These are phyloP conservation scores for Eupelmus urozonus DNA, from an alignment of 2,888 invertebrate species.

Conservation along the genomic window DNA sequence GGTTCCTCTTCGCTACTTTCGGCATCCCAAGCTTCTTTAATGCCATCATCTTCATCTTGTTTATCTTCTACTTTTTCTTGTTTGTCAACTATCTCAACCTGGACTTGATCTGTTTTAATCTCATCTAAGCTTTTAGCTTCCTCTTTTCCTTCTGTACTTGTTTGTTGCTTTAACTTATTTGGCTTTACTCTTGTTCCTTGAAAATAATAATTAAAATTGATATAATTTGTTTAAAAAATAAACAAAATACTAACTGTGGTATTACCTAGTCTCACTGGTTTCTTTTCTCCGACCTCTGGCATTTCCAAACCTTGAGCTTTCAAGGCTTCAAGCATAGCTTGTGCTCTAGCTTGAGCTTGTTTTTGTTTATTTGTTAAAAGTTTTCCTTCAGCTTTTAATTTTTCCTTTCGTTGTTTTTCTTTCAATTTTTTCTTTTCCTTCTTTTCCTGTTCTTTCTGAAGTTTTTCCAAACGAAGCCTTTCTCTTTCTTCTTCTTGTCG, in stretches of 20 bases:
- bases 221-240: background rate
- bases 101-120: slow-evolving; percentile 68
- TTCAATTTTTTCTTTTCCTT: slow-evolving; percentile 94
- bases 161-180: slow-evolving; percentile 83
- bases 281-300: slow-evolving; percentile 84
- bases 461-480: slow-evolving; percentile 84
- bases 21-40: slow-evolving; percentile 93
- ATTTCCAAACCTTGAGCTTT: slow-evolving; percentile 93
- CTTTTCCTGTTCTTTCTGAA: slow-evolving; percentile 89
- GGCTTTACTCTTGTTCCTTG: slow-evolving; percentile 87
- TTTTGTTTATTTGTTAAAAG: slow-evolving; percentile 95
- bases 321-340: slow-evolving; percentile 91
- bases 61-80: slow-evolving; percentile 74
- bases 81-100: slow-evolving; percentile 80
- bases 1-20: slow-evolving; percentile 83
- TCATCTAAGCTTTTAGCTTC: slow-evolving; percentile 77
- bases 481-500: slow-evolving; percentile 87
- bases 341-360: slow-evolving; percentile 91
- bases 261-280: slow-evolving; percentile 78
- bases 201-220: slow-evolving; percentile 20
- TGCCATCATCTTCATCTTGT: slow-evolving; percentile 79
- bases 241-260: background rate
- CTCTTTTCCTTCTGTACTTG: slow-evolving; percentile 80
- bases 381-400: slow-evolving; percentile 97
- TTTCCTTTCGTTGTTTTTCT: slow-evolving; percentile 94